Evolutionary conservation across 2,113 vertebrate species (phyloP).

Genomic region (Noturus placidus): DNA sequence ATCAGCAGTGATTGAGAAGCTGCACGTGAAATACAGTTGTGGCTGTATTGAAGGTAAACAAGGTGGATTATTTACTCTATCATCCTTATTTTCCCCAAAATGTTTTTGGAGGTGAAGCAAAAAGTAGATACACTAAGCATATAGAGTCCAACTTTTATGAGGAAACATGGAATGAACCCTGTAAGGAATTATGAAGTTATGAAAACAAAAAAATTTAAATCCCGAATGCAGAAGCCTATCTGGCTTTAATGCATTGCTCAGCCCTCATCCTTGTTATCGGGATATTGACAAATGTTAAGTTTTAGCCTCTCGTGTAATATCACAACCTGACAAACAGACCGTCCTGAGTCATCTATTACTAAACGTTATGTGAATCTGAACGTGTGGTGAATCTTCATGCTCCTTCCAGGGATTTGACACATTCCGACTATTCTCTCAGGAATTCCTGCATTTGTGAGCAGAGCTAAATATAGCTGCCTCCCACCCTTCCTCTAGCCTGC

Average conservation of each 20-base stretch:
- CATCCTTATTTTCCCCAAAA: neutral
- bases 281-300: neutral
- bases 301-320: neutral
- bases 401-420: conserved; percentile 18
- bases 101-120: neutral
- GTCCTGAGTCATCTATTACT: neutral
- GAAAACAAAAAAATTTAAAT: neutral
- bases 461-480: conserved; percentile 64
- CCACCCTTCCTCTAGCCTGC: conserved; percentile 55
- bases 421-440: conserved; percentile 61
- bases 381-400: conserved; percentile 17
- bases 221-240: neutral
- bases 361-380: neutral
- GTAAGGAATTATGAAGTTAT: neutral
- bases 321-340: neutral
- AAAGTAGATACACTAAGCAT: neutral
- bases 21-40: neutral
- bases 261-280: neutral
- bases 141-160: neutral
- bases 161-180: neutral
- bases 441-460: conserved; percentile 75
- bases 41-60: neutral
- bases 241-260: neutral
- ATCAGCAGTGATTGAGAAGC: neutral
- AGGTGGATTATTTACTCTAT: too few species aligned